phyloP scores from a whole-genome alignment of 2,888 invertebrate species.

The Lycocerus yunnanus region DNA sequence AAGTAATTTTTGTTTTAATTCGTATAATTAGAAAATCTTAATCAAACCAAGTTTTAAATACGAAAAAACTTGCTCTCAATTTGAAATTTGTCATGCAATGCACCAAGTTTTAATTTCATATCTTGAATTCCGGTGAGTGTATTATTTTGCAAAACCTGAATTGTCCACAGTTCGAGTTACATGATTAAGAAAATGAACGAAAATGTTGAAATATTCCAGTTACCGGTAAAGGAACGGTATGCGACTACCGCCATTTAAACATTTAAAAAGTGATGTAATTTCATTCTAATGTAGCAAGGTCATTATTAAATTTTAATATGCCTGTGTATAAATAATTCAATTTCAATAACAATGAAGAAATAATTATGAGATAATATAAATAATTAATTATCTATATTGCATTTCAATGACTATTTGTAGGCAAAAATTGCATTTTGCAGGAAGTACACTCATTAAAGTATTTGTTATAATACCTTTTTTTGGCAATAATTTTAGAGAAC shows the following conservation, averaged over 20 bases:
- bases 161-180: neutral
- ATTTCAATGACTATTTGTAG: neutral
- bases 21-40: neutral
- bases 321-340: neutral
- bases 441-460: no score
- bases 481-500: no score
- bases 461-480: no score
- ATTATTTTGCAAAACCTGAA: neutral
- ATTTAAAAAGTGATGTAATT: neutral
- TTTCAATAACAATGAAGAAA: neutral
- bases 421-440: neutral
- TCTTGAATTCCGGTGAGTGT: neutral
- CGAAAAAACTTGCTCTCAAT: neutral
- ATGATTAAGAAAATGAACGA: neutral
- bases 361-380: neutral
- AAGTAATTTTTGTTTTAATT: neutral
- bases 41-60: neutral
- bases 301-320: neutral
- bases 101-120: neutral
- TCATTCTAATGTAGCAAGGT: neutral
- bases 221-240: neutral
- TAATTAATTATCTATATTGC: neutral
- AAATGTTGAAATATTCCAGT: neutral
- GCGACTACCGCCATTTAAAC: neutral
- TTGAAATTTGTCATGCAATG: neutral